A percentile compares a stretch with the other conserved stretches of the same genome.
phyloP scores from a whole-genome alignment of 2,888 invertebrate genomes.

The Colostygia pectinataria region DNA sequence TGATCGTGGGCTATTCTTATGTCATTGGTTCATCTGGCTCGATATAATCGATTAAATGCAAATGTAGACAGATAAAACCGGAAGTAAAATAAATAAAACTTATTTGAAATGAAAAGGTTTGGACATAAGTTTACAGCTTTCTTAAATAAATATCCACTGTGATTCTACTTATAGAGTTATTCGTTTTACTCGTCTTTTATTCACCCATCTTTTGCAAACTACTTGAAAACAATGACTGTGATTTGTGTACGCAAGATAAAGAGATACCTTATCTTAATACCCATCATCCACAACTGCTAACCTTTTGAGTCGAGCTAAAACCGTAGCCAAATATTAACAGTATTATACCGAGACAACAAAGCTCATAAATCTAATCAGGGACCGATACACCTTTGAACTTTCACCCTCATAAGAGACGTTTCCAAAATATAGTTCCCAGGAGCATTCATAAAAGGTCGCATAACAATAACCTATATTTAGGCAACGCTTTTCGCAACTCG shows the following conservation, averaged over 20 bases:
- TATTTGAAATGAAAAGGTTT: too few species aligned
- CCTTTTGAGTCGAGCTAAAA: too few species aligned
- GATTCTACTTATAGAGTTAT: too few species aligned
- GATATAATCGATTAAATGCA: slow-evolving; percentile 12
- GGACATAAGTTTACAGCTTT: too few species aligned
- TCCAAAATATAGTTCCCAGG: slow-evolving; percentile 55
- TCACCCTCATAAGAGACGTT: slow-evolving; percentile 50
- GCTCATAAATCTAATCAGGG: slow-evolving; percentile 52
- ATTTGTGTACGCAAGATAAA: too few species aligned
- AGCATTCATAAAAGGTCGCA: slow-evolving; percentile 64
- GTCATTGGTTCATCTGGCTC: slow-evolving; percentile 30
- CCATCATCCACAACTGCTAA: too few species aligned
- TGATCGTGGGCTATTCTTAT: slow-evolving; percentile 47
- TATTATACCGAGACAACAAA: slow-evolving; percentile 30
- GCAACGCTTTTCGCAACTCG: slow-evolving; percentile 57
- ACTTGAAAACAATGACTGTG: slow-evolving; percentile 39
- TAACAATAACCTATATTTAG: slow-evolving; percentile 66
- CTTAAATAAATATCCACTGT: too few species aligned
- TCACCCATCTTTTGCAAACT: too few species aligned
- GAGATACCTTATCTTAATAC: too few species aligned
- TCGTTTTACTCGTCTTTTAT: too few species aligned
- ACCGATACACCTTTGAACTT: slow-evolving; percentile 48
- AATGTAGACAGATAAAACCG: background rate
- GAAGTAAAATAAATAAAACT: too few species aligned
- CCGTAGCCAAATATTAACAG: slow-evolving; percentile 26